phyloP scores from a whole-genome alignment of 2,113 vertebrate genomes.

The Brachyhypopomus gauderio region DNA sequence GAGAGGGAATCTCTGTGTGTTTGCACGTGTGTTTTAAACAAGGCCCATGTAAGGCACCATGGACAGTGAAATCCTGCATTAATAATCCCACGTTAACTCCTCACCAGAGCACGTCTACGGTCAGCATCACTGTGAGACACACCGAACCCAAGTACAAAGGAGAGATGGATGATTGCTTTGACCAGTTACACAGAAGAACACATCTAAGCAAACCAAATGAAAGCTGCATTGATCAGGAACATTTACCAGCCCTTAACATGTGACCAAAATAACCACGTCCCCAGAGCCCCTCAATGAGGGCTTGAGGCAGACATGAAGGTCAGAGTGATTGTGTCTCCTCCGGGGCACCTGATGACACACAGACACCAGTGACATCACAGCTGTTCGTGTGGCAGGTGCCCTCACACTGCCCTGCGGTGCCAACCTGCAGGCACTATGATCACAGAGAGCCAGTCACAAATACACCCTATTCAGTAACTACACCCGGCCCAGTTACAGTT shows the following conservation, averaged over 20 bases:
- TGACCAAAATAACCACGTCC: neutral
- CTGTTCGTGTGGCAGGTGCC: neutral
- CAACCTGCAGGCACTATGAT: neutral
- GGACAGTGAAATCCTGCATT: neutral
- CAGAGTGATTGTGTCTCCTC: slow-evolving; percentile 10
- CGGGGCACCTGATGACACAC: slow-evolving; percentile 25
- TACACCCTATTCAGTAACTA: too few relatives aligned
- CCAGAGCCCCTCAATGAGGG: neutral
- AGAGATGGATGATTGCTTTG: neutral
- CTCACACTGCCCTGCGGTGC: neutral
- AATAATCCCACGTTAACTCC: neutral
- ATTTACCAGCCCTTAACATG: neutral
- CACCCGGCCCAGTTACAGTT: too few relatives aligned
- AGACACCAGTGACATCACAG: slow-evolving; percentile 44
- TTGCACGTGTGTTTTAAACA: slow-evolving; percentile 33
- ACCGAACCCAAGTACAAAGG: neutral
- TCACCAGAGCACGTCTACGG: neutral
- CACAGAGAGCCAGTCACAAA: neutral
- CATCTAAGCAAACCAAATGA: neutral
- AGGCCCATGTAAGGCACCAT: slow-evolving; percentile 22
- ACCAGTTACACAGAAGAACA: neutral
- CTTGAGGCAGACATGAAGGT: slow-evolving; percentile 19
- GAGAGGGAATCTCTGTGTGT: neutral
- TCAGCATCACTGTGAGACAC: neutral
- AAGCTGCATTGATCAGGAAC: neutral